Base-by-base conservation (phyloP, 2,797 vertebrate species). In the Telmatherina bonti region DNA sequence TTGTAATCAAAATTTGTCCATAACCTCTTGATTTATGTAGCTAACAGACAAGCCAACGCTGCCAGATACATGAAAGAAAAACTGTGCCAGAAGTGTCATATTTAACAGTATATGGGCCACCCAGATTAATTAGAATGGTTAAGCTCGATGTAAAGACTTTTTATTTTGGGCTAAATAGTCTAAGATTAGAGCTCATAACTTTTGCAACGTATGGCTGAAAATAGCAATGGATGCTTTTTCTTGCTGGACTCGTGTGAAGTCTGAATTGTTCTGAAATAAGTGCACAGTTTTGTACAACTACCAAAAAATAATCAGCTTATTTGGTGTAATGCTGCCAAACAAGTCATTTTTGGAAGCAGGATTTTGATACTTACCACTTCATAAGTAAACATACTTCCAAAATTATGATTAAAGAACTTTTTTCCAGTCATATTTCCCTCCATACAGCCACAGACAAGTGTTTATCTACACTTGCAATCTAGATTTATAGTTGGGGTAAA, bases 401-500 rank as follows among this genome's bases (percentile, higher is more conserved):
- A 43, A 15, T 45, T 9, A 53, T 27, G 9, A 67, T 24, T n/a
- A 51, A 35, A 30, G 47, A 45, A 47, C n/a, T 68, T 43, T 59
- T 60, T 70, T 63, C 38, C 24, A 56, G 45, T 47, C 30, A 43
- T 65, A 45, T 58, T 53, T 62, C 31, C 53, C 52, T 58, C 18
- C 38, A 43, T 30, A 45, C 58, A 65, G 33, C 47, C 31, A 53
- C 7, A 51, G 20, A n/a, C 22, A 73, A 45, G 54, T 55, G 31
- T 62, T 62, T 57, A 22, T n/a, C 13, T 16, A 36, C 9, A 20
- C 59, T 59, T 58, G 26, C 20, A n/a, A 29, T 67, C 58, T 41
- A 43, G 58, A 76, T 69, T 69, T 80, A 56, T 68, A 73, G 67
- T 69, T 47, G 20, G 60, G 63, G 54, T 66, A 67, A 68, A 65